Evolutionary conservation across 2,113 vertebrate genomes (phyloP).

Genomic region (Sitta europaea): DNA sequence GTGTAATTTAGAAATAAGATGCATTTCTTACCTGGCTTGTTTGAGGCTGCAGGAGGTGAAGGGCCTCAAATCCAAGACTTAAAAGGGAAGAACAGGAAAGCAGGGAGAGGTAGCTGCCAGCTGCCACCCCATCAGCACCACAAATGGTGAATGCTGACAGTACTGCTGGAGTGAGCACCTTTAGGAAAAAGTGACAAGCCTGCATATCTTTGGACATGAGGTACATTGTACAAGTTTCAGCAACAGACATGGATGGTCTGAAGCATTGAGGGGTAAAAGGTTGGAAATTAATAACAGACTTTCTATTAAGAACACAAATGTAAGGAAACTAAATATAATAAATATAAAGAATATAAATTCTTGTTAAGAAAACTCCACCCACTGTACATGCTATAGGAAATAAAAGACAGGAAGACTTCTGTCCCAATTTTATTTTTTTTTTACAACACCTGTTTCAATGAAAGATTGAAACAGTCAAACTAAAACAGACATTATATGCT

Average conservation of each 20-base stretch:
- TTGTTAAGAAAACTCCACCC: neutral
- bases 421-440: slow-evolving; percentile 51
- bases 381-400: neutral
- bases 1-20: neutral
- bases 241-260: neutral
- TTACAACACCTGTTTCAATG: slow-evolving; percentile 36
- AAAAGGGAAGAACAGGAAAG: neutral
- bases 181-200: neutral
- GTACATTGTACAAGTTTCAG: neutral
- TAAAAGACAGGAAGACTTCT: neutral
- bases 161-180: neutral
- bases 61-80: neutral
- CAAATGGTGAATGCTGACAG: fast-evolving
- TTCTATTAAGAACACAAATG: neutral
- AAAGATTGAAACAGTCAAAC: slow-evolving; percentile 56
- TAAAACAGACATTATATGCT: slow-evolving; percentile 4
- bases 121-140: neutral
- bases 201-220: neutral
- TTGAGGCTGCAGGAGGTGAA: neutral
- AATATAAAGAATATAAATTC: neutral
- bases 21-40: neutral
- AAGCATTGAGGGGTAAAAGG: neutral
- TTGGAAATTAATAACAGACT: neutral
- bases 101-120: neutral
- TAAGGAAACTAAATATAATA: neutral